phyloP scores from a whole-genome alignment of 2,797 vertebrate genomes.

The Etheostoma nigrum region DNA sequence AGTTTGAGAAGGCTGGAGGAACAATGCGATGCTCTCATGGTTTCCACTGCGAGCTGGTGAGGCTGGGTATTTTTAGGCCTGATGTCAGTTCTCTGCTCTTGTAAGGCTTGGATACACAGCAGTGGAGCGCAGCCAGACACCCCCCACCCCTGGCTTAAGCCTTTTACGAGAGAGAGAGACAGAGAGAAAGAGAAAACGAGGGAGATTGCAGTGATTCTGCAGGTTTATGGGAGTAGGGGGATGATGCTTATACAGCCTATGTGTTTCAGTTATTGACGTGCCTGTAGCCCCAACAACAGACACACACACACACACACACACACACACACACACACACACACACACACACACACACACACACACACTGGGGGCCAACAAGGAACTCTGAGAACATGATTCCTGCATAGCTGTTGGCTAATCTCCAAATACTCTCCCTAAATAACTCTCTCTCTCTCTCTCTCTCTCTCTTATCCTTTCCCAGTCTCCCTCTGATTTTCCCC shows the following conservation, averaged over 20 bases:
- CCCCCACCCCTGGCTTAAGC: conserved; percentile 56
- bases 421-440: conserved; percentile 84
- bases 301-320: conserved; percentile 19
- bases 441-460: conserved; percentile 71
- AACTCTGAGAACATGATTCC: conserved; percentile 78
- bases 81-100: conserved; percentile 84
- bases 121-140: conserved; percentile 71
- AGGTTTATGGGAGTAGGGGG: conserved; percentile 52
- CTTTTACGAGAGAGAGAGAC: conserved; percentile 65
- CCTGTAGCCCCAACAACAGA: conserved; percentile 15
- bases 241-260: conserved; percentile 43
- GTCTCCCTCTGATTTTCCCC: conserved; percentile 71
- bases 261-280: conserved; percentile 60
- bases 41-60: conserved; percentile 82
- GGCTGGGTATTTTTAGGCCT: conserved; percentile 87
- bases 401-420: conserved; percentile 71
- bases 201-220: conserved; percentile 40
- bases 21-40: conserved; percentile 83
- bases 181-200: conserved; percentile 20
- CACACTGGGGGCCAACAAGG: conserved; percentile 58
- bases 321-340: conserved; percentile 17
- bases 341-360: conserved; percentile 23
- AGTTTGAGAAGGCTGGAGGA: conserved; percentile 65
- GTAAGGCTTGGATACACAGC: conserved; percentile 84
- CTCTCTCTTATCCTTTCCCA: conserved; percentile 66